These are phyloP conservation scores for Ceratosolen fusciceps DNA, from an alignment of 1,140 invertebrate species.

Conservation along the genomic window DNA sequence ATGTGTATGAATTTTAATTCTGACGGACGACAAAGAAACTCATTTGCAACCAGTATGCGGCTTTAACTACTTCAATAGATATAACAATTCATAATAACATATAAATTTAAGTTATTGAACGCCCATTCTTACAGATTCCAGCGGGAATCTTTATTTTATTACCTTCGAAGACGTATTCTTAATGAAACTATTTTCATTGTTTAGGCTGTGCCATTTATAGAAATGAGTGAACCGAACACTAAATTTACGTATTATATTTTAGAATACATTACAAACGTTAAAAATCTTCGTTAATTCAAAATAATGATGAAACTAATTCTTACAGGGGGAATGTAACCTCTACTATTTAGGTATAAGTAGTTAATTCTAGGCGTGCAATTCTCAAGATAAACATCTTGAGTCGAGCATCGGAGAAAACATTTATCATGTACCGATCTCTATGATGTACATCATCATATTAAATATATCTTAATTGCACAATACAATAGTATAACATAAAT, in stretches of 20 bases:
- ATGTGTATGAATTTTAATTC: not conserved
- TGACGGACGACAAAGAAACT: not conserved
- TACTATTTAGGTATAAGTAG: not conserved
- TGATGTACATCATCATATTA: not conserved
- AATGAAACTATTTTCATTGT: slow-evolving; percentile 8
- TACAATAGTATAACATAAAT: not conserved
- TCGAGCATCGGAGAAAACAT: no score
- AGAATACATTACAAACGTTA: not conserved
- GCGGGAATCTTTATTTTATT: not conserved
- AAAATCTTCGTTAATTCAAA: not conserved
- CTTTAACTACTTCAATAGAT: not conserved
- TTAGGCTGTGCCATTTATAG: not conserved
- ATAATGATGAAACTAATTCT: not conserved
- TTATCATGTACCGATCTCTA: no score
- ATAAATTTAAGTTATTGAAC: not conserved
- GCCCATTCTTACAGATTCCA: not conserved
- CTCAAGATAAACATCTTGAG: no score
- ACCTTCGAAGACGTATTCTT: not conserved
- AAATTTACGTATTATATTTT: not conserved
- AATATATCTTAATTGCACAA: not conserved
- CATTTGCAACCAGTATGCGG: no score
- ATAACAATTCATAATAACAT: not conserved
- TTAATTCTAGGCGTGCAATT: not conserved
- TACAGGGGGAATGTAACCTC: not conserved
- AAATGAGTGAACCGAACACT: not conserved